These are phyloP conservation scores for Pyrgilauda ruficollis DNA, from an alignment of 2,113 vertebrate genomes.

Conservation along the genomic window DNA sequence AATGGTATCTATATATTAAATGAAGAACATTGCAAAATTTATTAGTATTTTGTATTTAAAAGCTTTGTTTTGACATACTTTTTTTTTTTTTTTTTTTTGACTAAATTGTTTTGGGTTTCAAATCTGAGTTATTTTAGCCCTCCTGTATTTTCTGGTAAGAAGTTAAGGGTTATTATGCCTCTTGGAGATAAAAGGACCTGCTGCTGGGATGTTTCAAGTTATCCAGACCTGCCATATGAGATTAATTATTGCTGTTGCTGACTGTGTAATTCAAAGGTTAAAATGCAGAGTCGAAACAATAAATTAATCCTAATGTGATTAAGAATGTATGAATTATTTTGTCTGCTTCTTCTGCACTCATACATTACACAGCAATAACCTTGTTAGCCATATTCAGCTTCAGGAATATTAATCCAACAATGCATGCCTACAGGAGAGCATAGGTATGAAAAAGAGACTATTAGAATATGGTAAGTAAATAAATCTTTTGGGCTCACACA, in stretches of 20 bases:
- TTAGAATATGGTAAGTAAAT: not conserved
- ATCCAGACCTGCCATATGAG: not conserved
- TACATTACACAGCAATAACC: not conserved
- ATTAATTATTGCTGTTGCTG: not conserved
- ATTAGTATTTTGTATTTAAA: not conserved
- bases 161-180: not conserved
- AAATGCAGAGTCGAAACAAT: not conserved
- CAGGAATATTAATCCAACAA: not conserved
- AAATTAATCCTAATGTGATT: not conserved
- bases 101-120: not conserved
- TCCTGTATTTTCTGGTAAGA: not conserved
- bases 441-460: not conserved
- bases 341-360: not conserved
- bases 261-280: constrained; percentile 1
- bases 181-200: not conserved
- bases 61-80: not conserved
- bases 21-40: not conserved
- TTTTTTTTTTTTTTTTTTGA: not conserved
- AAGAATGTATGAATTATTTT: constrained; percentile 11
- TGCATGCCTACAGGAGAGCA: not conserved
- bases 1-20: not conserved
- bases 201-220: not conserved
- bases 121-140: not conserved
- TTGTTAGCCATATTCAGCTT: not conserved
- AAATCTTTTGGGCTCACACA: not conserved